A percentile compares a stretch with the other conserved stretches of the same genome.
These are phyloP conservation scores for Ictidomys tridecemlineatus DNA, from an alignment of 2,113 vertebrate genomes.

Conservation along the genomic window DNA sequence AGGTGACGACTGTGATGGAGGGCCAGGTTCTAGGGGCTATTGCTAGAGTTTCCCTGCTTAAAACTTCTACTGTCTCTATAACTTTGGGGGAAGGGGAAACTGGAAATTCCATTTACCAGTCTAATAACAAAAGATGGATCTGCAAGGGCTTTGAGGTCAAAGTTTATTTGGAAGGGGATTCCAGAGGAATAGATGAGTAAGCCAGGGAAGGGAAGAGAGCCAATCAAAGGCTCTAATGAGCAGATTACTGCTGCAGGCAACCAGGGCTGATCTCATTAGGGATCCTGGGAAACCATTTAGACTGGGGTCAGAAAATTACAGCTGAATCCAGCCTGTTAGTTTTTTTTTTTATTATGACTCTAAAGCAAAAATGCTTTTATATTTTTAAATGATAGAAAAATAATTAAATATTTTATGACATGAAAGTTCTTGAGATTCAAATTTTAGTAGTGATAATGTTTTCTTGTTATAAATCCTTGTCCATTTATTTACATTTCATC, in stretches of 20 bases:
- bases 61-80: background rate
- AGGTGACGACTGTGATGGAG: no score
- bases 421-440: background rate
- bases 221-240: background rate
- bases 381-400: background rate
- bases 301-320: background rate
- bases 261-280: background rate
- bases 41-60: background rate
- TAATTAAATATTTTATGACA: background rate
- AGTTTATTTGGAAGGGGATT: background rate
- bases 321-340: background rate
- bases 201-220: background rate
- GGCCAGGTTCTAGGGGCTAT: background rate
- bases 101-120: background rate
- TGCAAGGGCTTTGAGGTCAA: background rate
- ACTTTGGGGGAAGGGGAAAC: background rate
- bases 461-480: background rate
- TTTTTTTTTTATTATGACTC: background rate
- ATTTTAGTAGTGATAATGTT: background rate
- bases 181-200: background rate
- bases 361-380: background rate
- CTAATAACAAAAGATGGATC: background rate
- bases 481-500: background rate
- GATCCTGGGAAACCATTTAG: background rate
- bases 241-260: background rate